A percentile compares a stretch with the other conserved stretches of the same genome.
Evolutionary conservation across 2,888 invertebrate genomes (phyloP).

Genomic region (Chironomus tentans): DNA sequence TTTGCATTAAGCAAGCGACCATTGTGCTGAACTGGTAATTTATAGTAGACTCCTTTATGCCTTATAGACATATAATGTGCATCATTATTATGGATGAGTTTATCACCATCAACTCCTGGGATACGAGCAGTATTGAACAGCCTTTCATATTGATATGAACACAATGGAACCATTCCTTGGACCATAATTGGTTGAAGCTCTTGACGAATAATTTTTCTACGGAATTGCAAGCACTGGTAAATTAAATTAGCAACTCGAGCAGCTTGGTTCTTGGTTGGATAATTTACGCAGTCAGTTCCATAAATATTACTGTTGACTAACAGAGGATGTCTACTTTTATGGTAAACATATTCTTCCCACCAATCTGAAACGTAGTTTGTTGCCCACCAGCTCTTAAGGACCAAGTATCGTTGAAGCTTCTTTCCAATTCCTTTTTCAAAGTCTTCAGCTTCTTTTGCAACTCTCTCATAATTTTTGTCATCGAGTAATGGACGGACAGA

Average conservation of each 20-base stretch:
- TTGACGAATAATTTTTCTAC: conserved; percentile 84
- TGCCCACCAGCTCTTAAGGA: conserved; percentile 85
- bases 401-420: conserved; percentile 80
- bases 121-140: conserved; percentile 93
- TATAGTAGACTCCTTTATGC: conserved; percentile 89
- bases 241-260: conserved; percentile 88
- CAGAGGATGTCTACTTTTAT: conserved; percentile 78
- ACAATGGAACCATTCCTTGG: conserved; percentile 87
- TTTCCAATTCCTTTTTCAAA: conserved; percentile 74
- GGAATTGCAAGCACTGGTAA: conserved; percentile 74
- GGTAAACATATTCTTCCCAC: conserved; percentile 97
- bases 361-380: conserved; percentile 91
- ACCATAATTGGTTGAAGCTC: conserved; percentile 90
- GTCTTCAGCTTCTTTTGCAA: conserved; percentile 66
- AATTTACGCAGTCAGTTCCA: conserved; percentile 76
- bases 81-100: conserved; percentile 80
- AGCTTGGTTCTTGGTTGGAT: conserved; percentile 63
- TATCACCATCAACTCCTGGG: conserved; percentile 89
- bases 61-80: conserved; percentile 89
- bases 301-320: conserved; percentile 98
- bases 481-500: conserved; percentile 79
- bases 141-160: conserved; percentile 96
- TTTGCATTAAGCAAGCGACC: conserved; percentile 74
- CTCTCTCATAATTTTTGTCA: conserved; percentile 64
- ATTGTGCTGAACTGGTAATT: conserved; percentile 79